These are phyloP conservation scores for Sycobia sp. DNA, from an alignment of 1,140 invertebrate genomes.

Conservation along the genomic window DNA sequence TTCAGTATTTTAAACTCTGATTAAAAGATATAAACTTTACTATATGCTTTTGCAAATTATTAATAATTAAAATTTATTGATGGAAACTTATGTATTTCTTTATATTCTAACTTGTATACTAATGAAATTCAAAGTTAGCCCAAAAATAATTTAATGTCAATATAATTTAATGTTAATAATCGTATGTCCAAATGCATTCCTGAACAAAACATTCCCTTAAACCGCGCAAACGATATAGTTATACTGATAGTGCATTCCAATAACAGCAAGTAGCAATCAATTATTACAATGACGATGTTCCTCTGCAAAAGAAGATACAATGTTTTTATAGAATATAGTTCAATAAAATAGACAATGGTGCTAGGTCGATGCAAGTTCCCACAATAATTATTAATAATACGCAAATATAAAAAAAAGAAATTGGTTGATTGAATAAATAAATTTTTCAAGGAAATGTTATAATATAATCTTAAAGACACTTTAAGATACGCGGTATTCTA, in stretches of 20 bases:
- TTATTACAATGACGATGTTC: not conserved
- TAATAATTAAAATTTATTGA: too few species aligned
- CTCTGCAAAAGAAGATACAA: not conserved
- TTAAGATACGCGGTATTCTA: too few species aligned
- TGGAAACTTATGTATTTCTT: too few species aligned
- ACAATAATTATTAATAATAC: slow-evolving; percentile 8
- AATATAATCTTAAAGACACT: too few species aligned
- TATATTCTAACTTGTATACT: too few species aligned
- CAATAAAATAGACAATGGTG: slow-evolving; percentile 8
- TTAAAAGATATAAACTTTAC: too few species aligned
- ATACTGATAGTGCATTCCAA: not conserved
- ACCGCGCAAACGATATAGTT: not conserved
- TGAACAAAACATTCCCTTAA: slow-evolving; percentile 6
- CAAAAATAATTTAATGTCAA: too few species aligned
- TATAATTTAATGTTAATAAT: too few species aligned
- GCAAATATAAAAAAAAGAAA: not conserved
- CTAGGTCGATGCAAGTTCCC: slow-evolving; percentile 32
- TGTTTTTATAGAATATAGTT: not conserved
- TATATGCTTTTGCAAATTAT: too few species aligned
- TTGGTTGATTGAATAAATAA: not conserved
- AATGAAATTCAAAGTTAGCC: too few species aligned
- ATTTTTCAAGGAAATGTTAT: slow-evolving; percentile 10
- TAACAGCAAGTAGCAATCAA: not conserved
- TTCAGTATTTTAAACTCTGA: too few species aligned
- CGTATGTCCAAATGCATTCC: too few species aligned